Evolutionary conservation across 2,888 invertebrate species (phyloP).

Genomic region (Xestia ashworthii): DNA sequence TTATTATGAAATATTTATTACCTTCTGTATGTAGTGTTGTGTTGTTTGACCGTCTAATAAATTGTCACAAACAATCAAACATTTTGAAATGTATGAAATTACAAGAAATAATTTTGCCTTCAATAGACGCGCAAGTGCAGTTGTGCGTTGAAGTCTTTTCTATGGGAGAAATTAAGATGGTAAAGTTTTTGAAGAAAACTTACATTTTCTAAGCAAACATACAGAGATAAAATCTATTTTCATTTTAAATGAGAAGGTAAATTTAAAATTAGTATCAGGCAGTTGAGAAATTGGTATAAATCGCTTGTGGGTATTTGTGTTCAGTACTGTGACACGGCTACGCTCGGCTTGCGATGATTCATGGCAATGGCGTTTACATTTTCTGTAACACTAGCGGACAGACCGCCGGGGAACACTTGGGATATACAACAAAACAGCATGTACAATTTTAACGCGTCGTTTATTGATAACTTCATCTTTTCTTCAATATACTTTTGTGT

Average conservation of each 20-base stretch:
- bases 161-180: slow-evolving; percentile 43
- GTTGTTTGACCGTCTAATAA: slow-evolving; percentile 38
- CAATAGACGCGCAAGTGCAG: slow-evolving; percentile 5
- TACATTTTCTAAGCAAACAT: neutral
- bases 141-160: slow-evolving; percentile 76
- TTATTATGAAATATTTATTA: slow-evolving; percentile 47
- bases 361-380: slow-evolving; percentile 34
- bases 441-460: slow-evolving; percentile 89
- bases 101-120: slow-evolving; percentile 4
- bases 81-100: slow-evolving; percentile 21
- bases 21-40: slow-evolving; percentile 41
- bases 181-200: slow-evolving; percentile 9
- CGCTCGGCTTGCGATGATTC: slow-evolving; percentile 50
- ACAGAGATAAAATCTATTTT: neutral
- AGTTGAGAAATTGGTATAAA: slow-evolving; percentile 10
- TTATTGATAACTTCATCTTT: slow-evolving; percentile 90
- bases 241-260: neutral
- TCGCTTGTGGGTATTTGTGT: slow-evolving; percentile 50
- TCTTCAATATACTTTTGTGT: slow-evolving; percentile 90
- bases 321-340: slow-evolving; percentile 33
- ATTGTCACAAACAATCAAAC: slow-evolving; percentile 35
- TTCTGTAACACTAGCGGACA: slow-evolving; percentile 16
- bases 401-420: slow-evolving; percentile 68
- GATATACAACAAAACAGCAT: slow-evolving; percentile 86
- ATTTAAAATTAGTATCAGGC: neutral